Evolutionary conservation across 2,797 vertebrate genomes (phyloP), one percentile per base, ranked within the genome.

Genomic region (Typhlichthys subterraneus): DNA sequence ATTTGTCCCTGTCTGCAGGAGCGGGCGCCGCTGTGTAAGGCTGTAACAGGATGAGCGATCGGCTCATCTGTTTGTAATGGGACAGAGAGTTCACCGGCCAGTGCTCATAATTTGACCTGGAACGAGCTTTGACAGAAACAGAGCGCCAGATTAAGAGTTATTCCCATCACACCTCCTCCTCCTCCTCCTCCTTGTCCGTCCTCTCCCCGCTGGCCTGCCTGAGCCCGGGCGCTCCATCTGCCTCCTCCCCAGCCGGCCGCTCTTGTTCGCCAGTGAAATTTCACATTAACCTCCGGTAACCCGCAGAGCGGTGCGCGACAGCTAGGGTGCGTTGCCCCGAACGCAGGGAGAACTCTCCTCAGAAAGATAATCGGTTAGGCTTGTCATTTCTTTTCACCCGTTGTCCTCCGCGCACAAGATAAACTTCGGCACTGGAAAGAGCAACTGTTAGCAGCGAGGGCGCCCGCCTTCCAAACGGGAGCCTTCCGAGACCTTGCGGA

Each of bases 51-150:
- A 90, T 91, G 90, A 91, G 79, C 75, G 80, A 91, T 90, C 72
- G 85, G 79, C 83, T 91, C 84, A 87, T 90, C 86, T 86, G 75
- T 84, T 87, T 83, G 83, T 89, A 91, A 92, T 87, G 84, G 85
- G 83, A 76, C 84, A 76, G 76, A 81, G 80, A 81, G 80, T 82
- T 82, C 84, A 79, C 79, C 73, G 79, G 82, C 86, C 80, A 87
- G 87, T 66, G 72, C 85, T 90, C 88, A 87, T 92, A 89, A 91
- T 91, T 90, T 92, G 85, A 91, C 87, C 91, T 71, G 82, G 85
- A 91, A 90, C 82, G 72, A 88, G 88, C 82, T 84, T 63, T 91
- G 91, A 91, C 89, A 93, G 88, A 87, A 92, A 90, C 90, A 88
- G 87, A 89, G 75, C 60, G 48, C 76, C 70, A 73, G 87, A 92